Percentiles rank a stretch among this genome's conserved stretches.
Conservation (phyloP, 2,797 vertebrate genomes). For the Esox lucius region DNA sequence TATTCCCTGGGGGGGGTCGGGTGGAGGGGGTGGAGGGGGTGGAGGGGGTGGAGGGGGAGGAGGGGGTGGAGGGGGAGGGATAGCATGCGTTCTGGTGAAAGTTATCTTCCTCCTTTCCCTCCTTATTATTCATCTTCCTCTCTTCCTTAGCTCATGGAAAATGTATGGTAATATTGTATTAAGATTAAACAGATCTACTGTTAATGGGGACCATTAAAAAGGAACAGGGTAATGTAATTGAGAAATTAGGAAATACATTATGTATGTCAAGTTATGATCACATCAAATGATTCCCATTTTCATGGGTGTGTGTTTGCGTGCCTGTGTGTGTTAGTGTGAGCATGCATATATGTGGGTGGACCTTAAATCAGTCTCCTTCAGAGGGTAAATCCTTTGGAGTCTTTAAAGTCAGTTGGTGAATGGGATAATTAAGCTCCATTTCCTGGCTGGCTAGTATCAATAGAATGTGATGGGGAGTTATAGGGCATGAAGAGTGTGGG, state of each 20-base stretch:
- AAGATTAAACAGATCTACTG: background rate
- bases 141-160: conserved; percentile 22
- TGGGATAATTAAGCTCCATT: conserved; percentile 64
- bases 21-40: conserved; percentile 37
- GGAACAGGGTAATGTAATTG: background rate
- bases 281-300: conserved; percentile 5
- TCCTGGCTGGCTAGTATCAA: conserved; percentile 59
- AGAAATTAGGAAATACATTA: background rate
- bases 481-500: conserved; percentile 56
- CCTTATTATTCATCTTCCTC: conserved; percentile 8
- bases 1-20: conserved; percentile 41
- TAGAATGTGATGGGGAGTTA: conserved; percentile 56
- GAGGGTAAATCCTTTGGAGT: conserved; percentile 54
- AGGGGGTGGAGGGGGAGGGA: conserved; percentile 41
- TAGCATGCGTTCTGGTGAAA: conserved; percentile 27
- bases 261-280: background rate
- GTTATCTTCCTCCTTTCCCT: conserved; percentile 34
- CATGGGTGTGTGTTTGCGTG: background rate
- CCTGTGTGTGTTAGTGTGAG: background rate
- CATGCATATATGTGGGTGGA: background rate
- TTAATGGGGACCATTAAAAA: background rate
- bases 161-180: conserved; percentile 21
- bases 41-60: conserved; percentile 32
- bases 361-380: conserved; percentile 21
- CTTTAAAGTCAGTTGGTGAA: conserved; percentile 57